Percentiles rank a stretch among this genome's conserved stretches.
phyloP scores from a whole-genome alignment of 2,888 invertebrate species.

The Andrena flavipes region DNA sequence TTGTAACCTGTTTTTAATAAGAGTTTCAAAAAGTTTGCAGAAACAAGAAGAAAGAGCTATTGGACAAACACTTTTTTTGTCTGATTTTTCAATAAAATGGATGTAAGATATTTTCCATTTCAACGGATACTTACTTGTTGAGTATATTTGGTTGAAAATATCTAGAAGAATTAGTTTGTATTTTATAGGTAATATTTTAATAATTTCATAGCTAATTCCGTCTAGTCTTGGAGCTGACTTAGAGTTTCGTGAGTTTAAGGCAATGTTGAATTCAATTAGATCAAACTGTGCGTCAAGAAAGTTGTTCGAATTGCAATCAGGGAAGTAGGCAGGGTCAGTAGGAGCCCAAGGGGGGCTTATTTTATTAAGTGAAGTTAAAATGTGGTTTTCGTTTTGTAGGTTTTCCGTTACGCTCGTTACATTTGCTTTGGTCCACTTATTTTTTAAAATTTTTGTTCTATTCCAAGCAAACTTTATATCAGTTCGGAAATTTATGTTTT shows the following conservation, averaged over 20 bases:
- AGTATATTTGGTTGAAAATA: conserved; percentile 2
- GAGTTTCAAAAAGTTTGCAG: conserved; percentile 62
- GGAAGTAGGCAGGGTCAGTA: background rate
- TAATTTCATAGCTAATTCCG: conserved; percentile 6
- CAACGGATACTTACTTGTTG: background rate
- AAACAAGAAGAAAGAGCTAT: conserved; percentile 59
- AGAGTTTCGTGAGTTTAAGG: background rate
- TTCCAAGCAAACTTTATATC: conserved; percentile 1
- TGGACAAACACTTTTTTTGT: conserved; percentile 43
- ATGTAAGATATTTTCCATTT: conserved; percentile 11
- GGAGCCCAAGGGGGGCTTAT: conserved; percentile 13
- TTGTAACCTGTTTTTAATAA: conserved; percentile 57
- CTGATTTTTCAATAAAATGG: conserved; percentile 54
- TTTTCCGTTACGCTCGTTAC: background rate
- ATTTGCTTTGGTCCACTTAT: conserved; percentile 5
- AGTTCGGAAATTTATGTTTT: background rate
- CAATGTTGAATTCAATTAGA: background rate
- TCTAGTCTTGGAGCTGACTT: conserved; percentile 19
- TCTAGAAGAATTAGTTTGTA: conserved; percentile 13
- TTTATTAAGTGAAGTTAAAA: background rate
- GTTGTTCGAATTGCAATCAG: background rate
- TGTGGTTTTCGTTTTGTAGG: background rate
- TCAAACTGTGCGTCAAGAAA: background rate
- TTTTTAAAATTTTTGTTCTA: conserved; percentile 13
- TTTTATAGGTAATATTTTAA: background rate